These are phyloP conservation scores for Haemorhous mexicanus DNA, from an alignment of 2,113 vertebrate species.

Conservation along the genomic window DNA sequence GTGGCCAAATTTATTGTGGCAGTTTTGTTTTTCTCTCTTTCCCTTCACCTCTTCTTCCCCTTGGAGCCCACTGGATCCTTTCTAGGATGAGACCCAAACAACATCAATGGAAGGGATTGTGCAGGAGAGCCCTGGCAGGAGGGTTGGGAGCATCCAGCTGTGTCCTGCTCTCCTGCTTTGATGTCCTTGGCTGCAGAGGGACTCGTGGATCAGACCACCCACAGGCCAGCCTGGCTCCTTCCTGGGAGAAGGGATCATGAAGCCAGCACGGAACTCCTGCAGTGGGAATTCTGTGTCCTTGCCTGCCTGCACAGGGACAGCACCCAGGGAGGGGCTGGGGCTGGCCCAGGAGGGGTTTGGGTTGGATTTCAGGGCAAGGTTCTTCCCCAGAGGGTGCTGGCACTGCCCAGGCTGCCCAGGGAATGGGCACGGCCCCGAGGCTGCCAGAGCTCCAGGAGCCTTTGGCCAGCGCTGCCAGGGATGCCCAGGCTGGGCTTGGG, in stretches of 20 bases:
- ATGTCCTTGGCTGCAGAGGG: not conserved
- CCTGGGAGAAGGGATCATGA: not conserved
- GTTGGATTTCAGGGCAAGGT: accelerated
- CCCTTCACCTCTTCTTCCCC: not conserved
- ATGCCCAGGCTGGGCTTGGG: not conserved
- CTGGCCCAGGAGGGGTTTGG: not conserved
- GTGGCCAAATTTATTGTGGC: not conserved
- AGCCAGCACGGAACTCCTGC: not conserved
- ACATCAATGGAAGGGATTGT: not conserved
- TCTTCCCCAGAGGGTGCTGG: not conserved
- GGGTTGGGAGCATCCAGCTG: slow-evolving; percentile 16
- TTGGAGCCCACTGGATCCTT: not conserved
- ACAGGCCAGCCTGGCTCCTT: not conserved
- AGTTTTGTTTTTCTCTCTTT: not conserved
- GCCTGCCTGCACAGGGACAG: not conserved
- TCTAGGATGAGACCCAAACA: not conserved
- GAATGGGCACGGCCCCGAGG: not conserved
- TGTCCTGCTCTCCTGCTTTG: not conserved
- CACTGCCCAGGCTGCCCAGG: not conserved
- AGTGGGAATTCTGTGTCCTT: not conserved
- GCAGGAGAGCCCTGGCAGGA: not conserved
- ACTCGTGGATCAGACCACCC: not conserved
- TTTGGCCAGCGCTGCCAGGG: not conserved
- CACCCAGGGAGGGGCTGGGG: accelerated
- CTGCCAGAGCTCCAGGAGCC: not conserved